Evolutionary conservation across 2,797 vertebrate species (phyloP), one percentile per base, ranked within the genome.

Genomic region (Linurgus olivaceus): DNA sequence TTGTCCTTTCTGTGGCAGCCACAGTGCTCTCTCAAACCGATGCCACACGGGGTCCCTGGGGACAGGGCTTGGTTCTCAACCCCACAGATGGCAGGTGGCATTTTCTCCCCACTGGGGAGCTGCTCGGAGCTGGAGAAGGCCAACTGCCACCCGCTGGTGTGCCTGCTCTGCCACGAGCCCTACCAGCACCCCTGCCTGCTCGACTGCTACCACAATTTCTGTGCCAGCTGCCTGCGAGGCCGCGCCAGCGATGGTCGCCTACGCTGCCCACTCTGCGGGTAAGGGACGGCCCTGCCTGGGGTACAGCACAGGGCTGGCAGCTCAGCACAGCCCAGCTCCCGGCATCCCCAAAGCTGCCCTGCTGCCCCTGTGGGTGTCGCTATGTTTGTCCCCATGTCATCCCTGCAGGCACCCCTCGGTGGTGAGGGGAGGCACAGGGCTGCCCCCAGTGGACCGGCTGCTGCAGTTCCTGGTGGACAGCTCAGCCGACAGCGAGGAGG

Each of bases 161-260:
- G 99, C 83, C 98, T 98, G 78, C 98, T 99, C 86, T 99, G 99
- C 97, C 98, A 98, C 0, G 98, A 98, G 82, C 99, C 98, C 94
- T 99, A 99, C 87, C 98, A 98, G 94, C 98, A 98, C 21, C 99
- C 98, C 2, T 99, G 99, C 94, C 98, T 99, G 94, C 96, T 99
- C 84, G 99, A 99, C 95, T 99, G 99, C 93, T 99, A 99, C 97
- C 99, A 99, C 97, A 98, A 98, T 97, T 98, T 99, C 98, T 99
- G 99, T 2, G 98, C 99, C 79, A 98, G 98, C 97, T 99, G 99
- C 93, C 97, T 99, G 79, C 97, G 98, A 11, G 98, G 99, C 81
- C 98, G 98, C 0, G 98, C 98, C 73, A 86, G 91, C 8, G 98
- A 99, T 7, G 97, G 98, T 85, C 98, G 97, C 71, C 98, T 99